phyloP scores from a whole-genome alignment of 1,140 invertebrate species.

The Phocides pigmalion region DNA sequence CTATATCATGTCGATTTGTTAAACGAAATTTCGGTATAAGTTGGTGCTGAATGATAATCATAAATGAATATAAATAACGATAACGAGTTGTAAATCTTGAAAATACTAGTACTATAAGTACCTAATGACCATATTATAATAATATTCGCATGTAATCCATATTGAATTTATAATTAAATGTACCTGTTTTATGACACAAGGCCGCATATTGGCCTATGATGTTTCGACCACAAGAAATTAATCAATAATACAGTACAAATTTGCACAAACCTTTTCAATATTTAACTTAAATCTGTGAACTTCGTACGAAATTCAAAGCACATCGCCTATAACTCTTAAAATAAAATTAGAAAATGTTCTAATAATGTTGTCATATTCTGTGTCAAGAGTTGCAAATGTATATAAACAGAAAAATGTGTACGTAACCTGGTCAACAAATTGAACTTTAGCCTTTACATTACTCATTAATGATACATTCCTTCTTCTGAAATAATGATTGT shows the following conservation, averaged over 20 bases:
- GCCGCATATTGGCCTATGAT: neutral
- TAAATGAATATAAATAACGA: constrained; percentile 36
- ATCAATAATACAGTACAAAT: neutral
- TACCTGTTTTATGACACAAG: constrained; percentile 47
- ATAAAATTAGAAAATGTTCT: too few species aligned
- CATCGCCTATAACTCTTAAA: too few species aligned
- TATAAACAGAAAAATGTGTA: neutral
- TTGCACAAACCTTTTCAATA: neutral
- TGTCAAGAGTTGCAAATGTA: too few species aligned
- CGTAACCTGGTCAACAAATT: neutral
- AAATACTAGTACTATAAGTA: constrained; percentile 59
- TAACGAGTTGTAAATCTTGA: constrained; percentile 32
- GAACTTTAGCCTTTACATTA: constrained; percentile 10
- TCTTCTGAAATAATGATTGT: constrained; percentile 46
- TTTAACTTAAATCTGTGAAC: neutral
- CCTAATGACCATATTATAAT: constrained; percentile 37
- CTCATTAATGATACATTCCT: constrained; percentile 63
- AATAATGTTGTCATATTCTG: too few species aligned
- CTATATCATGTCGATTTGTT: constrained; percentile 36
- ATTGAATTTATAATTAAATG: constrained; percentile 49
- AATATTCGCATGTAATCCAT: constrained; percentile 44
- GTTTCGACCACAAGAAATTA: constrained; percentile 2
- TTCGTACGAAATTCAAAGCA: neutral
- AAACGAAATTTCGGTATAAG: constrained; percentile 40
- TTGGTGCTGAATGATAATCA: constrained; percentile 65